Evolutionary conservation across 2,113 vertebrate species (phyloP).

Genomic region (Ranitomeya variabilis): DNA sequence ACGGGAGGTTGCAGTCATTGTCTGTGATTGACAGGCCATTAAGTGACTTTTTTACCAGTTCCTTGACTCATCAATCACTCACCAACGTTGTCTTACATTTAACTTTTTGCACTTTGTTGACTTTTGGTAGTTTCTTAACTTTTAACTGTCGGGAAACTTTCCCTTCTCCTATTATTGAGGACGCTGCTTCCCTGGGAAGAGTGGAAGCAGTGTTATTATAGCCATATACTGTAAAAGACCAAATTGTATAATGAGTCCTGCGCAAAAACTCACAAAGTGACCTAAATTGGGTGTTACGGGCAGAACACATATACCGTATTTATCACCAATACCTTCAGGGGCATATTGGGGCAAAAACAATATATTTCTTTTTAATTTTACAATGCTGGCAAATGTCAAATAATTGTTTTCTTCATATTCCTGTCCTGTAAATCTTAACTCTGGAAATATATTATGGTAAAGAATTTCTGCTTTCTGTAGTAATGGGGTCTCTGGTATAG

Average conservation of each 20-base stretch:
- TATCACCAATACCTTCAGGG: not conserved
- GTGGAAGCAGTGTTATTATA: constrained; percentile 14
- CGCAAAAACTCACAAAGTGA: not conserved
- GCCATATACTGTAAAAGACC: not conserved
- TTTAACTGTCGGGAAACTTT: constrained; percentile 25
- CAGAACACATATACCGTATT: not conserved
- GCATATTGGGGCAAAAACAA: not conserved
- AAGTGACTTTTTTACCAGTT: constrained; percentile 27
- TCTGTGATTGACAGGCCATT: constrained; percentile 26
- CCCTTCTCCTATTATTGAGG: not conserved
- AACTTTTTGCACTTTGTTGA: constrained; percentile 35
- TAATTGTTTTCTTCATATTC: not conserved
- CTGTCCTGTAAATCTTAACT: not conserved
- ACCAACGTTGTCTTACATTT: constrained; percentile 37
- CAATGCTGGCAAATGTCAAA: not conserved
- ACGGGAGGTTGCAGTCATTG: constrained; percentile 31
- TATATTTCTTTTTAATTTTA: not conserved
- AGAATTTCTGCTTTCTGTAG: too few species aligned
- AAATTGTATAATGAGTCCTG: not conserved
- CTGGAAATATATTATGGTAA: too few species aligned
- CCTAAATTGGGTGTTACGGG: not conserved
- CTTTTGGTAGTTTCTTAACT: constrained; percentile 31
- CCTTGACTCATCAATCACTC: constrained; percentile 39
- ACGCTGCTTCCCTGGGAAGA: constrained; percentile 3
- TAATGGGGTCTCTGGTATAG: too few species aligned